Evolutionary conservation across 2,113 vertebrate genomes (phyloP).

Genomic region (Serinus canaria): DNA sequence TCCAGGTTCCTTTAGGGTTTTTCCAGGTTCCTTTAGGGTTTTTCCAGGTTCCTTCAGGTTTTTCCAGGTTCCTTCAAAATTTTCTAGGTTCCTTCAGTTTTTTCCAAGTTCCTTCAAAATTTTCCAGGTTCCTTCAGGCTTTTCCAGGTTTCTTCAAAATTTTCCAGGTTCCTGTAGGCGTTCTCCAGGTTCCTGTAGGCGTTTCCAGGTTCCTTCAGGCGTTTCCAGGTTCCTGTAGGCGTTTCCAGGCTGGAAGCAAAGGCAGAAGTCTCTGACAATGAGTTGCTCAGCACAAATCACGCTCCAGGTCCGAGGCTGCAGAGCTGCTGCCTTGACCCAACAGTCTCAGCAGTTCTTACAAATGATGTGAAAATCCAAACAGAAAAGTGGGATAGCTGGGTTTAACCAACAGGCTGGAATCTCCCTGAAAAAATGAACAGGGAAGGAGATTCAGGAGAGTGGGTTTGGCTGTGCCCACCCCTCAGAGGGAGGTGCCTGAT

Average conservation of each 20-base stretch:
- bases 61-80: neutral
- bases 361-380: neutral
- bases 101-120: neutral
- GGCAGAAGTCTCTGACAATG: neutral
- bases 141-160: no score
- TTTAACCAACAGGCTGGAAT: neutral
- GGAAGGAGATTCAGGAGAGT: neutral
- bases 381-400: neutral
- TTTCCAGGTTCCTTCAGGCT: fast-evolving
- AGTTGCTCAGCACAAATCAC: neutral
- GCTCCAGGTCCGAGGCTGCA: fast-evolving
- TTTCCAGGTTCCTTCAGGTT: neutral
- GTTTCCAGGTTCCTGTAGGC: neutral
- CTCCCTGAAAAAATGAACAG: neutral
- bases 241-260: neutral
- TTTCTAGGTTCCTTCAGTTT: neutral
- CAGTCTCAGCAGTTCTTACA: neutral
- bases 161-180: neutral
- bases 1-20: neutral
- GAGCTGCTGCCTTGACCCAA: neutral
- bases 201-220: no score
- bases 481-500: neutral
- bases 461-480: neutral
- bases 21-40: neutral
- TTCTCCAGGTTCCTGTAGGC: neutral